Base-by-base conservation (phyloP, 2,113 vertebrate species). In the Paramisgurnus dabryanus region DNA sequence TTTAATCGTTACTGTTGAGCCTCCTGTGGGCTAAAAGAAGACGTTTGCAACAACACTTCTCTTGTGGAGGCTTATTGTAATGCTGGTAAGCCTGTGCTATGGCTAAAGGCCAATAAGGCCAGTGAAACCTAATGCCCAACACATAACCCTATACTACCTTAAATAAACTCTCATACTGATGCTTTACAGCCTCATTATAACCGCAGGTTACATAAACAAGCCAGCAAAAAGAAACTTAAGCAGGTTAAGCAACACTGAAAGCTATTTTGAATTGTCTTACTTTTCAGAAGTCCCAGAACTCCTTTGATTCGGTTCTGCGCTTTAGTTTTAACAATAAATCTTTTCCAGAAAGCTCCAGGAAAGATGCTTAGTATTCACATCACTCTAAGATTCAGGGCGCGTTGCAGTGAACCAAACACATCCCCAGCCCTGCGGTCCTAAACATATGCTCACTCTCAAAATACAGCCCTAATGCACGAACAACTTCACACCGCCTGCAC, bases 361-460 rank as follows among this genome's bases (percentile, higher is more conserved):
- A 73, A 43, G 53, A 73, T 73, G 55, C 40, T 74, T 18, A 74
- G 55, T 60, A 45, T 74, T 60, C 55, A 45, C n/a, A 73, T 60
- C 55, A 43, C 71, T 45, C 7, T 4, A 9, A 60, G 70, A 39
- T 73, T 73, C 70, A 74, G 71, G 40, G 41, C 61, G 40, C 17
- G 43, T 27, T 9, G n/a, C 71, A 73, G 10, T 22, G 39, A 73
- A 73, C n/a, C 39, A 73, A 73, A 73, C 39, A 60, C n/a, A 27
- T 60, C 40, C n/a, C 55, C 2, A 45, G 55, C 55, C 40, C 40
- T 74, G 40, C 40, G 13, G 71, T 45, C 40, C 55, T 61, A 11
- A 73, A 45, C 70, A 73, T 73, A 74, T 60, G 71, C n/a, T 58
- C 55, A 4, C 12, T 72, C 71, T 74, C 55, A 41, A 57, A 74